phyloP scores from a whole-genome alignment of 2,888 invertebrate species.

The Philaethria dido region DNA sequence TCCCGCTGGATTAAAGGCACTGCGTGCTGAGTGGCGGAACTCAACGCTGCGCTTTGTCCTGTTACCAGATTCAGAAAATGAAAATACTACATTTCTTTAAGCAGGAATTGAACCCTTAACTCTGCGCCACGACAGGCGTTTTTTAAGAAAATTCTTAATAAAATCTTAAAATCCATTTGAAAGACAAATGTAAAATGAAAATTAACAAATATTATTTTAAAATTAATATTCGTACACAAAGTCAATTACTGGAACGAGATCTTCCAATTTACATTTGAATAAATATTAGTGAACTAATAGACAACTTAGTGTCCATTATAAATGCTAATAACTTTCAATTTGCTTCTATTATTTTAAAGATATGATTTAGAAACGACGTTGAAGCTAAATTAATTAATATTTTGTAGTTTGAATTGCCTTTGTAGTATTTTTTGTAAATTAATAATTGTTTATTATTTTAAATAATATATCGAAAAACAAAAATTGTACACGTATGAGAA shows the following conservation, averaged over 20 bases:
- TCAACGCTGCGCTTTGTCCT: too few relatives aligned
- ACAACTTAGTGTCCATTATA: conserved; percentile 2
- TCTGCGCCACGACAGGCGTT: too few relatives aligned
- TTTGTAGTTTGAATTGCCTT: not conserved
- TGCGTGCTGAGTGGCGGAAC: too few relatives aligned
- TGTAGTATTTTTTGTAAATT: not conserved
- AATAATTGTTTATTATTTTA: not conserved
- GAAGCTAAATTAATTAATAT: not conserved
- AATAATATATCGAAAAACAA: not conserved
- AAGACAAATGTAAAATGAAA: not conserved
- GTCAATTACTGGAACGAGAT: conserved; percentile 4
- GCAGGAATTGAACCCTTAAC: too few relatives aligned
- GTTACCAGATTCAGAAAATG: too few relatives aligned
- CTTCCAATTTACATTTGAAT: conserved; percentile 4
- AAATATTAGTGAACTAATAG: conserved; percentile 2
- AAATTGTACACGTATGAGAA: too few relatives aligned
- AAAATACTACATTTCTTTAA: too few relatives aligned
- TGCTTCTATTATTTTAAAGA: not conserved
- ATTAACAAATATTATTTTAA: not conserved
- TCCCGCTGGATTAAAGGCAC: too few relatives aligned
- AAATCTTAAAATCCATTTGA: too few relatives aligned
- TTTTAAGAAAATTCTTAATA: too few relatives aligned
- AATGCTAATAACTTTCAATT: conserved; percentile 15
- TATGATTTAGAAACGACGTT: not conserved
- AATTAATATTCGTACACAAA: not conserved